Evolutionary conservation across 2,888 invertebrate species (phyloP), one percentile per base, ranked within the genome.

Genomic region (Nomada fabriciana): DNA sequence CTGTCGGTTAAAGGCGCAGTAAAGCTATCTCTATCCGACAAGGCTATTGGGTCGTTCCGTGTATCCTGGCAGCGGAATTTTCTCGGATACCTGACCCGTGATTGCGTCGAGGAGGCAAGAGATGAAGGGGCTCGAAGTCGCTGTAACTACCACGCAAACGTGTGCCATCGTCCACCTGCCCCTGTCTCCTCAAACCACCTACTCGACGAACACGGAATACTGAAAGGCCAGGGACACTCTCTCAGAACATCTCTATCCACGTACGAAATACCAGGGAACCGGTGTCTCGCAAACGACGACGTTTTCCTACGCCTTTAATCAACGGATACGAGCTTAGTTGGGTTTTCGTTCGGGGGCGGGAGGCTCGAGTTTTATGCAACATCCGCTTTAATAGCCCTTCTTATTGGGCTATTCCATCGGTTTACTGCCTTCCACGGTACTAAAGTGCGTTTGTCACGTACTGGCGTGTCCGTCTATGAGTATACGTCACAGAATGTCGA

Each of bases 361-460:
- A 57, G 68, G 53, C 43, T 59, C 10, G 20, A 55, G 63, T 76
- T 88, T 88, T 82, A 86, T 74, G 81, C 70, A 75, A 72, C 59
- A 60, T 55, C 60, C 78, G 23, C 55, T 80, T 83, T 80, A 82
- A 88, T 60, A 63, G 80, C 29, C 25, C 43, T 82, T 83, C 88
- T 88, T 87, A 87, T 86, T 74, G 65, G 65, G 29, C 70, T 18
- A 25, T 76, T 61, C 59, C 53, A 59, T n/a, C 25, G 59, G 65
- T 85, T 87, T 74, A 80, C 47, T 76, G 23, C 25, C 78, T 29
- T 29, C 29, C 29, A n/a, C 20, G 71, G 74, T 25, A 75, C 71
- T 77, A 73, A 86, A 88, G 55, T 43, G 71, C 81, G 83, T 82
- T 88, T 82, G 80, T 77, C 88, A 78, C 81, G 81, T 85, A 83